phyloP scores from a whole-genome alignment of 1,140 invertebrate genomes.

The Thaumatotibia leucotreta region DNA sequence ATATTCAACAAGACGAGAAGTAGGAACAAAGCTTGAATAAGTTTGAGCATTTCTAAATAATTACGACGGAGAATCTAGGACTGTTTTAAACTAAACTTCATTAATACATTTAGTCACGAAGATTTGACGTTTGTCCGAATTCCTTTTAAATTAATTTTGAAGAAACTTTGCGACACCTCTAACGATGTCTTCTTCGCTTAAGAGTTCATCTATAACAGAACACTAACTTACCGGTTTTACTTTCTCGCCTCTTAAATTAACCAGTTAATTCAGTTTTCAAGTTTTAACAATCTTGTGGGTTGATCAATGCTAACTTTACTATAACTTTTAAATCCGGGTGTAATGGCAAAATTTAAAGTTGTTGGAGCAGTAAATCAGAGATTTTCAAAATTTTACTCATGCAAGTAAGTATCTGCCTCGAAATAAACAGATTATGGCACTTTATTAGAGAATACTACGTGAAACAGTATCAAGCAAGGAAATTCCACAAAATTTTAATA shows the following conservation, averaged over 20 bases:
- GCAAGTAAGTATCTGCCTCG: too few relatives aligned
- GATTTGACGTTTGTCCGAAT: constrained; percentile 9
- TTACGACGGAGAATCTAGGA: not conserved
- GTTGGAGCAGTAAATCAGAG: too few relatives aligned
- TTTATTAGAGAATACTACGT: too few relatives aligned
- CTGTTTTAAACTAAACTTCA: not conserved
- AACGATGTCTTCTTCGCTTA: constrained; percentile 49
- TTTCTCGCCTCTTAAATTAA: constrained; percentile 25
- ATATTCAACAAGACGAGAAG: not conserved
- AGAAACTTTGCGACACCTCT: constrained; percentile 46
- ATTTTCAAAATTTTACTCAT: too few relatives aligned
- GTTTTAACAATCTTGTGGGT: not conserved
- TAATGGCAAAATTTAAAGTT: too few relatives aligned
- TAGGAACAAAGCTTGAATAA: not conserved
- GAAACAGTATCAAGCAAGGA: too few relatives aligned
- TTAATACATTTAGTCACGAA: not conserved
- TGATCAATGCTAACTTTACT: not conserved
- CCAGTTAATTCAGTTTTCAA: not conserved
- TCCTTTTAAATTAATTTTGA: constrained; percentile 21
- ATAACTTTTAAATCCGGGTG: not conserved
- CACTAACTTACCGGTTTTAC: constrained; percentile 40
- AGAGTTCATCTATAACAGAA: constrained; percentile 41
- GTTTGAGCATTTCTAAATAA: not conserved
- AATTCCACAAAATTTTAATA: too few relatives aligned
- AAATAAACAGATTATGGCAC: too few relatives aligned